Base-by-base conservation (phyloP, 2,888 invertebrate species). In the Calephelis perditalis region DNA sequence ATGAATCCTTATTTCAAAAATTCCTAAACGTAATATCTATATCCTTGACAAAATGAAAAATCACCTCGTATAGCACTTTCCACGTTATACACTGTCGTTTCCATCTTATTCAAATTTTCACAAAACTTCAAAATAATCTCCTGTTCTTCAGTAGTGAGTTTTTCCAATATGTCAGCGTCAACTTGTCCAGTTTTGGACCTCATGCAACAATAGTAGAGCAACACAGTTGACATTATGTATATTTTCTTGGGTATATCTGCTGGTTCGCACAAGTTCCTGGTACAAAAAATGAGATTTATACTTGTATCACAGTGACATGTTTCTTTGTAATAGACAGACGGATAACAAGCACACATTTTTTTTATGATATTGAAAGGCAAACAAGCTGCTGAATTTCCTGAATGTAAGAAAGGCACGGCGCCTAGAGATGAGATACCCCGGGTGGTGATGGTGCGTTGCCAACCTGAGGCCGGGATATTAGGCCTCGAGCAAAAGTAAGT, bases 161-260 rank as follows among this genome's bases (percentile, higher is more conserved):
- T 67, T 2, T 58, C 56, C 52, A 78, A 79, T 15, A 86, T 83
- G 35, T 85, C 83, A 1, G 57, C 66, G 46, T 81, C 78, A 0
- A 84, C 82, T 0, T 62, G 49, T 0, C 82, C 82, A 0, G 69
- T 64, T 1, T 67, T 64, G 0, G 83, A 78, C 60, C 66, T 76
- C 12, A 77, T 67, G 61, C 85, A 86, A 63, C 82, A 83, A 58
- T 82, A 78, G 65, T 71, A 86, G 0, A 86, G 69, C 0, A 86
- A 56, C 0, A 81, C 71, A 0, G 81, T 75, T 0, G 76, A 68
- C 70, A 80, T 73, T 2, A 81, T 71, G 64, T 77, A 84, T 2
- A 79, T 44, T 61, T 77, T 82, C 66, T 74, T 78, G 5, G 72
- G 68, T 2, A 64, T 40, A 37, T 84, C 78, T n/a, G 70, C 71